Evolutionary conservation across 2,888 invertebrate species (phyloP).

Genomic region (Pomacea canaliculata): DNA sequence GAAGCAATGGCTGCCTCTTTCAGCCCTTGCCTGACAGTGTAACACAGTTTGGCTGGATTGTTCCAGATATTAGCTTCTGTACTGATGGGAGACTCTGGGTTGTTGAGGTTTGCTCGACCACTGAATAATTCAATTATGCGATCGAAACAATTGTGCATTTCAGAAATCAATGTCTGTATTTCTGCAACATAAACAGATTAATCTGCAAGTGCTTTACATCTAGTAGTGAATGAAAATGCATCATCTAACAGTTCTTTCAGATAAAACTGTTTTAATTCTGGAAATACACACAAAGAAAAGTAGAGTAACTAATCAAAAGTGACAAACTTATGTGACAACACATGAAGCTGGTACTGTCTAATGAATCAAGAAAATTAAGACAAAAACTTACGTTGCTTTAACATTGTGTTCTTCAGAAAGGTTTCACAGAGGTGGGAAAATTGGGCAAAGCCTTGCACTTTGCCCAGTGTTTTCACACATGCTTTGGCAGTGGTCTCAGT

Average conservation of each 20-base stretch:
- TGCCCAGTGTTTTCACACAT: constrained; percentile 71
- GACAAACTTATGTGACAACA: no score
- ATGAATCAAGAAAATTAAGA: no score
- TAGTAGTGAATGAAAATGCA: no score
- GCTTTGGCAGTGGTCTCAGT: constrained; percentile 75
- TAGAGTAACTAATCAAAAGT: no score
- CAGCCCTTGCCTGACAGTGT: constrained; percentile 76
- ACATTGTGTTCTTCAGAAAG: constrained; percentile 76
- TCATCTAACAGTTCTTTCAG: no score
- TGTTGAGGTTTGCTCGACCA: constrained; percentile 45
- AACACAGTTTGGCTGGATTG: constrained; percentile 76
- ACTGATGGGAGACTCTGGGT: constrained; percentile 29
- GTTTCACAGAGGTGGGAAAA: constrained; percentile 75
- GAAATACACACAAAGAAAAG: no score
- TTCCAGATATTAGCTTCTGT: constrained; percentile 68
- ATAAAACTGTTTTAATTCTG: no score
- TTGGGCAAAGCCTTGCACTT: constrained; percentile 73
- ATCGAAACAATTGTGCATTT: constrained; percentile 77
- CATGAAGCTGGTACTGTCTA: no score
- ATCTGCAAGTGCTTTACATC: no score
- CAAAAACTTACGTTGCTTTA: constrained; percentile 76
- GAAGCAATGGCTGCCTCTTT: constrained; percentile 75
- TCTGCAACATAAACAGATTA: constrained; percentile 71
- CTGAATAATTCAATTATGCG: constrained; percentile 76
- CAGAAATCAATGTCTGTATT: constrained; percentile 76